Conservation (phyloP, 2,113 vertebrate species). For the Meriones unguiculatus region DNA sequence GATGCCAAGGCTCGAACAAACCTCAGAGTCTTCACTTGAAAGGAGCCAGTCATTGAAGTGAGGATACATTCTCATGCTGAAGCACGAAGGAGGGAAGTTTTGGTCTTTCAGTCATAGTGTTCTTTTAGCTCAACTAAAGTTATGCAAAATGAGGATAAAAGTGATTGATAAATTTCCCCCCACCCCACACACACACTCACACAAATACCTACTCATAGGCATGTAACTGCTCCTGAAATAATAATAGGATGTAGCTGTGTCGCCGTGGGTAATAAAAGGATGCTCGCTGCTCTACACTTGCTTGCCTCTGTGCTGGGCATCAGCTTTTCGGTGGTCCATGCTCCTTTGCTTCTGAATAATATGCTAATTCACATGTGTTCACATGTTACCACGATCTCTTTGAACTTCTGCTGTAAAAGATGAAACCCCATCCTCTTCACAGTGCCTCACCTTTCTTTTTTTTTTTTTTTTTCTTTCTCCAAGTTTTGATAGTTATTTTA, state of each 20-base stretch:
- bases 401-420: neutral
- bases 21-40: neutral
- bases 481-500: neutral
- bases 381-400: neutral
- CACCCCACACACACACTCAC: neutral
- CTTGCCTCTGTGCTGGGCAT: neutral
- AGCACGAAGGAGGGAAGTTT: neutral
- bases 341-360: neutral
- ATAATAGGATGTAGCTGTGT: neutral
- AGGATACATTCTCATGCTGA: neutral
- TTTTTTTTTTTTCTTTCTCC: neutral
- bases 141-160: neutral
- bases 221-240: neutral
- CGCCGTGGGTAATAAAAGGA: neutral
- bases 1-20: neutral
- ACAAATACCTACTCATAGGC: neutral
- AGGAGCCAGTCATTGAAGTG: neutral
- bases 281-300: neutral
- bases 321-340: neutral
- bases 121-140: neutral
- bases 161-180: neutral
- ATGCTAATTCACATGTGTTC: neutral
- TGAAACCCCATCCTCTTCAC: neutral
- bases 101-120: neutral
- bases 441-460: neutral